Conservation (phyloP, 2,113 vertebrate species). For the Hippocampus guttulatus region DNA sequence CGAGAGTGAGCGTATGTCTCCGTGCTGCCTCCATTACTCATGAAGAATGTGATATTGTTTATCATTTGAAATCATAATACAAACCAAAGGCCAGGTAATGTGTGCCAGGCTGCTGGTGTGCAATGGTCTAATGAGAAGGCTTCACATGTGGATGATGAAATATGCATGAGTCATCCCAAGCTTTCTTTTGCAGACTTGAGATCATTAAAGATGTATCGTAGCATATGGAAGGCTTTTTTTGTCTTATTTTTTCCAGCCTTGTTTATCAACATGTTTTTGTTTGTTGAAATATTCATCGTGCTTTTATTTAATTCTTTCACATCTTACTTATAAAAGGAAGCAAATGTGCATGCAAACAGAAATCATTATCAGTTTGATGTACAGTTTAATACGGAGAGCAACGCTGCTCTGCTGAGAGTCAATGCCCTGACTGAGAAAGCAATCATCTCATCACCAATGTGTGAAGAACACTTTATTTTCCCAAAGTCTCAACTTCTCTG, state of each 20-base stretch:
- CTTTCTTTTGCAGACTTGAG: slow-evolving; percentile 80
- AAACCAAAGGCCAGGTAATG: slow-evolving; percentile 75
- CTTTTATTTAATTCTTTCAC: slow-evolving; percentile 84
- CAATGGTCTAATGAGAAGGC: slow-evolving; percentile 72
- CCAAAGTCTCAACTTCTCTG: not conserved
- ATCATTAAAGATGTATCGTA: slow-evolving; percentile 83
- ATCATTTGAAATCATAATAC: slow-evolving; percentile 73
- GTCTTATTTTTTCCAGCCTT: slow-evolving; percentile 79
- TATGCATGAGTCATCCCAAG: slow-evolving; percentile 78
- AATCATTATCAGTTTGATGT: slow-evolving; percentile 77
- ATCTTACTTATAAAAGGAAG: slow-evolving; percentile 81
- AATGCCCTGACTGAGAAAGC: slow-evolving; percentile 73
- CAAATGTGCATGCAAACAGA: slow-evolving; percentile 76
- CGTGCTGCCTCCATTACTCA: slow-evolving; percentile 57
- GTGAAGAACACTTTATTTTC: slow-evolving; percentile 9
- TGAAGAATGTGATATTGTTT: slow-evolving; percentile 70
- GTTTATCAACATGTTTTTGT: slow-evolving; percentile 81
- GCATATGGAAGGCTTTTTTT: slow-evolving; percentile 79
- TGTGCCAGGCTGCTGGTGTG: slow-evolving; percentile 65
- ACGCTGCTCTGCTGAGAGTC: slow-evolving; percentile 70
- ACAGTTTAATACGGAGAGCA: slow-evolving; percentile 74
- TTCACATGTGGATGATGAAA: slow-evolving; percentile 81
- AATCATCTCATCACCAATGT: slow-evolving; percentile 44
- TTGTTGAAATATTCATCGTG: slow-evolving; percentile 80
- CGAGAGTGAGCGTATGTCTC: slow-evolving; percentile 39